These are phyloP conservation scores for Saccostrea glomerata DNA, from an alignment of 1,140 invertebrate species.

Conservation along the genomic window DNA sequence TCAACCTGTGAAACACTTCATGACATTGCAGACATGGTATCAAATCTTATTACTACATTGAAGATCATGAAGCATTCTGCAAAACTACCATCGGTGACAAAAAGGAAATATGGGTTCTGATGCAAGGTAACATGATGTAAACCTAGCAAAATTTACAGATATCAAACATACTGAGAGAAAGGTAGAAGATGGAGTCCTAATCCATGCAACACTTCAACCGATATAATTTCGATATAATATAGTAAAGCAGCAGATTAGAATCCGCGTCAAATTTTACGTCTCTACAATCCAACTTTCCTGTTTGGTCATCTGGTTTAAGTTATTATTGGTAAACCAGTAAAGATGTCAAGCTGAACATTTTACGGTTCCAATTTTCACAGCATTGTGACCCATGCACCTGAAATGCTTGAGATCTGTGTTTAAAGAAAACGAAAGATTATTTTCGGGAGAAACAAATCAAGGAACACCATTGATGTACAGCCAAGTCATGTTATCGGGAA, in stretches of 20 bases:
- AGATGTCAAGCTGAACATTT: too few relatives aligned
- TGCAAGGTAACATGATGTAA: slow-evolving; percentile 9
- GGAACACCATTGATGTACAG: too few relatives aligned
- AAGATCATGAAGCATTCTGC: slow-evolving; percentile 4
- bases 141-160: slow-evolving; percentile 23
- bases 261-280: background rate
- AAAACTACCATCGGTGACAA: slow-evolving; percentile 10
- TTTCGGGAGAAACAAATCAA: too few relatives aligned
- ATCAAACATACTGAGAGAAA: background rate
- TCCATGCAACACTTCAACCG: background rate
- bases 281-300: slow-evolving; percentile 16
- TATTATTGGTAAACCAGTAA: background rate
- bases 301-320: background rate
- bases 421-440: too few relatives aligned
- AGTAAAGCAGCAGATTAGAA: background rate
- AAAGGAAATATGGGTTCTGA: slow-evolving; percentile 38
- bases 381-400: too few relatives aligned
- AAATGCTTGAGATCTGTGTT: too few relatives aligned
- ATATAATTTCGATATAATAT: background rate
- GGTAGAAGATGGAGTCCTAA: background rate
- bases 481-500: too few relatives aligned
- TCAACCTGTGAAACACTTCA: slow-evolving; percentile 31
- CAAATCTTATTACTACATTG: slow-evolving; percentile 1
- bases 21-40: slow-evolving; percentile 17
- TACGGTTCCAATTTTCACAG: too few relatives aligned